Conservation (phyloP, 2,113 vertebrate genomes). For the Scytalopus superciliaris region DNA sequence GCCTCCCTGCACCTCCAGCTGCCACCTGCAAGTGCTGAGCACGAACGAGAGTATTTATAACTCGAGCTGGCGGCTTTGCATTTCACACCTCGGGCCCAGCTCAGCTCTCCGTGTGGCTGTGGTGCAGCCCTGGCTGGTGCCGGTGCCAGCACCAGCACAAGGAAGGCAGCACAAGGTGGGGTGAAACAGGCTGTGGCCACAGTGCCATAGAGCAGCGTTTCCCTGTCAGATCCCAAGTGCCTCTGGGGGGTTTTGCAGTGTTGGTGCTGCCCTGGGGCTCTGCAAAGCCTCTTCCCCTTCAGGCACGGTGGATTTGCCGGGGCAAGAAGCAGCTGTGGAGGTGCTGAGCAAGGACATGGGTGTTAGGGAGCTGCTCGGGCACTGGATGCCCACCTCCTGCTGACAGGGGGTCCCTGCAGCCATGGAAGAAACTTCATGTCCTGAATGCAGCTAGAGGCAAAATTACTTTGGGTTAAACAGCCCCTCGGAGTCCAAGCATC, state of each 20-base stretch:
- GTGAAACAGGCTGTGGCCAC: fast-evolving
- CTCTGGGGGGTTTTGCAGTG: not conserved
- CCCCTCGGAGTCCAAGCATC: not conserved
- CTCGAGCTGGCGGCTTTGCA: not conserved
- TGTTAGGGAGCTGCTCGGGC: fast-evolving
- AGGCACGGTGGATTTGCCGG: fast-evolving
- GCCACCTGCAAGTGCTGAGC: conserved; percentile 11
- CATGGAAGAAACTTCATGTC: not conserved
- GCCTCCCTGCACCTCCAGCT: not conserved
- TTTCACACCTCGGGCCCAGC: not conserved
- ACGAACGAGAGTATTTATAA: not conserved
- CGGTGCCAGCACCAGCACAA: not conserved
- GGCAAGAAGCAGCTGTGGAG: not conserved
- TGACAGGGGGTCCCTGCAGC: not conserved
- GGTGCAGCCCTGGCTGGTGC: not conserved
- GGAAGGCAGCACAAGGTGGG: fast-evolving
- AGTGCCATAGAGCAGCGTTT: not conserved
- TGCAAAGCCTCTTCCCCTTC: not conserved
- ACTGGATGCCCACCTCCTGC: not conserved
- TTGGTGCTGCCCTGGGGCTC: fast-evolving
- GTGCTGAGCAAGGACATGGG: not conserved
- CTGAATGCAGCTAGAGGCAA: not conserved
- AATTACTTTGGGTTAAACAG: not conserved
- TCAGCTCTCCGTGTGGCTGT: not conserved
- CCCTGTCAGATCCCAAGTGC: fast-evolving